A percentile compares a stretch with the other conserved stretches of the same genome.
These are phyloP conservation scores for Cirrhinus molitorella DNA, from an alignment of 2,797 vertebrate genomes.

Conservation along the genomic window DNA sequence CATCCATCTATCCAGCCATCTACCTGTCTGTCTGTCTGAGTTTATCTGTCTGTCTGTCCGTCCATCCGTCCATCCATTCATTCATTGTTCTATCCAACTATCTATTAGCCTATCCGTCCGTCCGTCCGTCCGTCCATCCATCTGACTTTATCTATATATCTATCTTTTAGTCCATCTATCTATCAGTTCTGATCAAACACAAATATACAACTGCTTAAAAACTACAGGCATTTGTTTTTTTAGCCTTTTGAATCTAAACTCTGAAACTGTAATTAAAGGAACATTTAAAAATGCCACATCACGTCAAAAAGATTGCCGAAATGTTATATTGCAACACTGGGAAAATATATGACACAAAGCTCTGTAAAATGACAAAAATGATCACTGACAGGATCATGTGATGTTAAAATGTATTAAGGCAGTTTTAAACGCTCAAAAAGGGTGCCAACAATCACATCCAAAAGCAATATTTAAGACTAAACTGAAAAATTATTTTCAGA, in stretches of 20 bases:
- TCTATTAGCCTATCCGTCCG: accelerated
- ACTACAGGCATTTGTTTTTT: neutral
- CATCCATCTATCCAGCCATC: too few relatives aligned
- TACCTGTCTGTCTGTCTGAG: too few relatives aligned
- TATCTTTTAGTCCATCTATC: neutral
- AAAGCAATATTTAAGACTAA: slow-evolving; percentile 20
- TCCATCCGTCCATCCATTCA: neutral
- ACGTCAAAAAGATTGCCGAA: neutral
- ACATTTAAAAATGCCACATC: neutral
- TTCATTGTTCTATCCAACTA: accelerated
- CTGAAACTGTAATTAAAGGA: slow-evolving; percentile 10
- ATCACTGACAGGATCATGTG: neutral
- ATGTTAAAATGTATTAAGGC: neutral
- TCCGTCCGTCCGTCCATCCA: neutral
- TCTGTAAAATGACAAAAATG: neutral
- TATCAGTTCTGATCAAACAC: too few relatives aligned
- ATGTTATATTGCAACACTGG: neutral
- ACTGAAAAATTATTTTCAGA: neutral
- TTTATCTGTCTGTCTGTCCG: neutral
- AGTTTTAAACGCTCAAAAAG: neutral
- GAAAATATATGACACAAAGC: neutral
- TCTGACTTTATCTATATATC: neutral
- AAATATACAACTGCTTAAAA: too few relatives aligned
- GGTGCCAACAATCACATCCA: neutral
- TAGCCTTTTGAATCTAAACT: neutral